A percentile compares a stretch with the other conserved stretches of the same genome.
These are phyloP conservation scores for Chascanopsetta lugubris DNA, from an alignment of 2,113 vertebrate species.

Conservation along the genomic window DNA sequence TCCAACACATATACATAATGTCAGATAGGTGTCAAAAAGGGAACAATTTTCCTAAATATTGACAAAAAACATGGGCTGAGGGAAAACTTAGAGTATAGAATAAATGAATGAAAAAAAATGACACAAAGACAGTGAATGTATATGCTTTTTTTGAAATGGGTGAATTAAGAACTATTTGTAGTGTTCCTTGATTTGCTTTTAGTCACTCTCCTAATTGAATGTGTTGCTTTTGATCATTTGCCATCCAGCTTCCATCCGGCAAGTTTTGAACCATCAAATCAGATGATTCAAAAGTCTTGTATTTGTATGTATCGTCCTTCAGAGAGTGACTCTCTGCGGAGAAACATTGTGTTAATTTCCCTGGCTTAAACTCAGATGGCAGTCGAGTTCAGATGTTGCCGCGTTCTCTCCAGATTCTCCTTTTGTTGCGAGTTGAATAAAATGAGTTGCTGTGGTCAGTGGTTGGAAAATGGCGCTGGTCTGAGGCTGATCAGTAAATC, in stretches of 20 bases:
- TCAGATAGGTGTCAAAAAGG: background rate
- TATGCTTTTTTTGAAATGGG: background rate
- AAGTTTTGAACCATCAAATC: too few relatives aligned
- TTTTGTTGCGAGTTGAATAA: background rate
- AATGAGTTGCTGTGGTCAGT: background rate
- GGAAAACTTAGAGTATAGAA: too few relatives aligned
- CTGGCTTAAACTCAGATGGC: background rate
- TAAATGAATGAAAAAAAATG: too few relatives aligned
- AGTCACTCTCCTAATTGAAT: too few relatives aligned
- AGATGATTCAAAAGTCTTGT: too few relatives aligned
- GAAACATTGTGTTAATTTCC: background rate
- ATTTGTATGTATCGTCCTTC: too few relatives aligned
- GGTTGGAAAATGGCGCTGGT: background rate
- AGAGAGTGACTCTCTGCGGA: too few relatives aligned
- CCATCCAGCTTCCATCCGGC: too few relatives aligned
- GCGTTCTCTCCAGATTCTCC: background rate
- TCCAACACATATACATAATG: background rate
- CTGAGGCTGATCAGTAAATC: background rate
- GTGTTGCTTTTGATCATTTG: too few relatives aligned
- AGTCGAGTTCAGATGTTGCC: background rate
- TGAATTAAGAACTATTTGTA: too few relatives aligned
- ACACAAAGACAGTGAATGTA: too few relatives aligned
- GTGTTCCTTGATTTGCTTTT: too few relatives aligned
- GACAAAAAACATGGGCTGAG: background rate
- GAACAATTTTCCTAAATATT: background rate